phyloP scores from a whole-genome alignment of 2,113 vertebrate genomes.

The Callipepla squamata region DNA sequence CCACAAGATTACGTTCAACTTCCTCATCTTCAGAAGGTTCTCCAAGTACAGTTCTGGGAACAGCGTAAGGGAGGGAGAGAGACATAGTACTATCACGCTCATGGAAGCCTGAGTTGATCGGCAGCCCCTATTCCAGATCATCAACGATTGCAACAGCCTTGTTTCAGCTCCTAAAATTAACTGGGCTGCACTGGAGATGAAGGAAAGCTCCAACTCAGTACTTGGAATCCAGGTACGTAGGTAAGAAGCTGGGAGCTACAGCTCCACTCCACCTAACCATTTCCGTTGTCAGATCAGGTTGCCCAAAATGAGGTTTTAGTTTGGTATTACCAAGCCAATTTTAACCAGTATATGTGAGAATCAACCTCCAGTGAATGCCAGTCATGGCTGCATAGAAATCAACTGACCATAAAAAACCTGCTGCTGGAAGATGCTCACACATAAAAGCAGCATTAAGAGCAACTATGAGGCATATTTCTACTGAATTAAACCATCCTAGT shows the following conservation, averaged over 20 bases:
- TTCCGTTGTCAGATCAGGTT: neutral
- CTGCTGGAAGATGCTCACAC: neutral
- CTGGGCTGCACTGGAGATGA: neutral
- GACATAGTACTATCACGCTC: neutral
- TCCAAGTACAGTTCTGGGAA: neutral
- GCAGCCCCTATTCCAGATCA: neutral
- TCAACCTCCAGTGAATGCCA: neutral
- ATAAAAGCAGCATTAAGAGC: neutral
- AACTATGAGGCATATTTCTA: neutral
- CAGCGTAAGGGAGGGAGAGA: neutral
- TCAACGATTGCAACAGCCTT: neutral
- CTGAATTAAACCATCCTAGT: neutral
- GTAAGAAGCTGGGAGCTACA: neutral
- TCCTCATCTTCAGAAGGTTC: neutral
- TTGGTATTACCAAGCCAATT: neutral
- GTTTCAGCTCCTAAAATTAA: neutral
- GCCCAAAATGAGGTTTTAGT: neutral
- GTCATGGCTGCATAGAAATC: neutral
- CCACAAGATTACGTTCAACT: neutral
- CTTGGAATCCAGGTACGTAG: neutral
- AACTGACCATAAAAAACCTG: neutral
- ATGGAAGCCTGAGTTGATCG: neutral
- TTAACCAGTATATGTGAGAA: neutral
- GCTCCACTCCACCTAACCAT: rapidly evolving
- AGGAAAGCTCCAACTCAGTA: neutral